Evolutionary conservation across 2,888 invertebrate species (phyloP).

Genomic region (Erebia aethiops): DNA sequence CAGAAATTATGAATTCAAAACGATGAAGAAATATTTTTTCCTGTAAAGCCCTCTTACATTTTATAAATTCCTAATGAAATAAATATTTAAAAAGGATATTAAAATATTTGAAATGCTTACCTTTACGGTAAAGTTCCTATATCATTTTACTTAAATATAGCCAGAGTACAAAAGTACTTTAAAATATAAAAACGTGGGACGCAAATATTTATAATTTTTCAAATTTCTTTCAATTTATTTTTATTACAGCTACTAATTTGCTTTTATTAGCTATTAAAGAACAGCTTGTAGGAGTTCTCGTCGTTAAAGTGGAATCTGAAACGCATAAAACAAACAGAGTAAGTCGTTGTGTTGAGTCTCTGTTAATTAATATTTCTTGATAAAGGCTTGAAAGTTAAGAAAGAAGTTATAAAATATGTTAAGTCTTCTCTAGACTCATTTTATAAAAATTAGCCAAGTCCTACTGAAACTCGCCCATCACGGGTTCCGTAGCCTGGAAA

Average conservation of each 20-base stretch:
- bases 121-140: too few species aligned
- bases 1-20: too few species aligned
- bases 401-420: not conserved
- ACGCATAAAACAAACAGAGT: slow-evolving; percentile 24
- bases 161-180: not conserved
- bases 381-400: slow-evolving; percentile 6
- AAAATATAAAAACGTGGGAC: not conserved
- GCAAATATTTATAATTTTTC: not conserved
- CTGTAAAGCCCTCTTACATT: too few species aligned
- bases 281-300: slow-evolving; percentile 24
- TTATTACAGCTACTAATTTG: slow-evolving; percentile 24
- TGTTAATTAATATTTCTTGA: slow-evolving; percentile 14
- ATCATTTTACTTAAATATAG: too few species aligned
- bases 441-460: too few species aligned
- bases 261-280: slow-evolving; percentile 33
- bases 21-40: too few species aligned
- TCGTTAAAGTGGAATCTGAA: slow-evolving; percentile 35
- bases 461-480: too few species aligned
- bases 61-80: too few species aligned
- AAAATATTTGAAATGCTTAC: too few species aligned
- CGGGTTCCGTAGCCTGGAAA: too few species aligned
- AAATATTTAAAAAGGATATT: too few species aligned
- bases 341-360: slow-evolving; percentile 18
- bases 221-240: slow-evolving; percentile 18
- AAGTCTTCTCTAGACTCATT: not conserved